Base-by-base conservation (phyloP, 2,113 vertebrate genomes). In the Nothobranchius furzeri region DNA sequence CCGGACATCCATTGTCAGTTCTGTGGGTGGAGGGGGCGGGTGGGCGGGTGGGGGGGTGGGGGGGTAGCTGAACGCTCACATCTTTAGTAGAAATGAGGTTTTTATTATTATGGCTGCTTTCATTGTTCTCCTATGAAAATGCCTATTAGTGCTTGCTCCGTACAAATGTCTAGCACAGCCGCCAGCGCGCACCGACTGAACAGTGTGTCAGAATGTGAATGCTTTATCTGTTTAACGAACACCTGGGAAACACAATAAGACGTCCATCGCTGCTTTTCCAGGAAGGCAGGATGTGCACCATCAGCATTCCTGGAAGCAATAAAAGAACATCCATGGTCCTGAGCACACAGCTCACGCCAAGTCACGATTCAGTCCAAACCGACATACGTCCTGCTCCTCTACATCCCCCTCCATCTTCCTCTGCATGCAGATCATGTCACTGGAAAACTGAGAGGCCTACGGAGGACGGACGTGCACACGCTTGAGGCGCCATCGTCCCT, bases 241-340 rank as follows among this genome's bases (percentile, higher is more conserved):
- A 68, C 85, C 83, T 84, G 71, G 82, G 78, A 81, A 88, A 87
- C 79, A 84, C 76, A 72, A 70, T 79, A 77, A 78, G 81, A 81
- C 30, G 57, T 67, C 77, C 64, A 67, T 73, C 71, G 65, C 49
- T 62, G 59, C 70, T 35, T 67, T 85, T 88, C 78, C 83, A 57
- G 67, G 83, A 78, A 85, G 67, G 60, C 1, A 37, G 42, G 53
- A 79, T 68, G 63, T 85, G 76, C 78, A 63, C 62, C 24, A 68
- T 70, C 81, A 88, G 81, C 67, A 9, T 79, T 87, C 74, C 64
- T 68, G 76, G 76, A 85, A 81, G 75, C 56, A 70, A 68, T 61
- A 73, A 77, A 69, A 20, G 42, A 52, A 15, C 1, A 14, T 68
- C 10, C 13, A 47, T 61, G 9, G 17, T 62, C 64, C 76, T 36